A percentile compares a stretch with the other conserved stretches of the same genome.
Evolutionary conservation across 30 jellyfish, hydroid and myxozoan genomes (phyloP).

Genomic region (Phacellophora camtschatica): DNA sequence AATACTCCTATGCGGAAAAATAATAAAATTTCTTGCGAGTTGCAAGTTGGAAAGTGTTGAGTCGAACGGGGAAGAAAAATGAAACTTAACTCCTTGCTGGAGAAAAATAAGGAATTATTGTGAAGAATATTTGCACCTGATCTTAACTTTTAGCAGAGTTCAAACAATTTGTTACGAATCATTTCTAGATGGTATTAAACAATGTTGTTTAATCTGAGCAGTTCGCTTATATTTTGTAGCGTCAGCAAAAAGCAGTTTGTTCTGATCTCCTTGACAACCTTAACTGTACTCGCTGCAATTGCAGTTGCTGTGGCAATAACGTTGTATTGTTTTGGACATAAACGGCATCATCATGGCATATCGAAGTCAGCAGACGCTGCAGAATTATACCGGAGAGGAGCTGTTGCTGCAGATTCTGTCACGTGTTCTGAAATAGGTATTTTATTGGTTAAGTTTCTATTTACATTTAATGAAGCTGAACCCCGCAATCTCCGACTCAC

Average conservation of each 20-base stretch:
- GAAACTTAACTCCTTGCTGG: too few species aligned
- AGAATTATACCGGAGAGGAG: slow-evolving; percentile 87
- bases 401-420: slow-evolving; percentile 98
- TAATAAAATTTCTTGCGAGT: too few species aligned
- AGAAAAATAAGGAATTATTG: too few species aligned
- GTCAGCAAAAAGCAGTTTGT: slow-evolving; percentile 90
- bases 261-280: slow-evolving; percentile 85
- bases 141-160: too few species aligned
- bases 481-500: too few species aligned
- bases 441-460: too few species aligned
- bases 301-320: slow-evolving; percentile 99
- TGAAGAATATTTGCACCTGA: too few species aligned
- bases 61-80: too few species aligned
- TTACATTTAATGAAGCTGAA: too few species aligned
- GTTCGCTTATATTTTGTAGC: slow-evolving; percentile 68
- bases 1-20: too few species aligned
- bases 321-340: slow-evolving; percentile 92
- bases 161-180: too few species aligned
- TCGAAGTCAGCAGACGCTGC: slow-evolving; percentile 92
- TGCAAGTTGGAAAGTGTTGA: too few species aligned
- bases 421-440: slow-evolving; percentile 96
- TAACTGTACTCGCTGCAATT: slow-evolving; percentile 96
- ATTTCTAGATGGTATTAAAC: background rate
- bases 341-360: slow-evolving; percentile 79
- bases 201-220: slow-evolving; percentile 29